Conservation (phyloP, 2,113 vertebrate species). For the Chloroceryle aenea region DNA sequence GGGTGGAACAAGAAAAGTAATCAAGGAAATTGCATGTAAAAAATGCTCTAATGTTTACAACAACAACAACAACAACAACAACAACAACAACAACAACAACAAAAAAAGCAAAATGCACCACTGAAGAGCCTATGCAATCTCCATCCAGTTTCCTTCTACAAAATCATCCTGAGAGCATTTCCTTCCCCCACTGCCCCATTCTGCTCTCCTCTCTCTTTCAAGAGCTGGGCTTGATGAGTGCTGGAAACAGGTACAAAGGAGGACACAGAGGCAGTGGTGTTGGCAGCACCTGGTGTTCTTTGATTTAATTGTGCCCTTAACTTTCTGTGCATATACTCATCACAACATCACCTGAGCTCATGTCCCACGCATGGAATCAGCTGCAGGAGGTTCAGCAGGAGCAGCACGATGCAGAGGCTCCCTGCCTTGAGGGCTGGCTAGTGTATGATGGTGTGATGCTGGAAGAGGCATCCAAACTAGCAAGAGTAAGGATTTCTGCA, state of each 20-base stretch:
- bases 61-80: not conserved
- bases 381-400: not conserved
- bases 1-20: not conserved
- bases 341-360: not conserved
- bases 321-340: not conserved
- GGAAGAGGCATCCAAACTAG: not conserved
- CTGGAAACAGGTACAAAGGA: not conserved
- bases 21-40: not conserved
- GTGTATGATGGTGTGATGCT: not conserved
- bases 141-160: not conserved
- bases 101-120: not conserved
- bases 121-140: not conserved
- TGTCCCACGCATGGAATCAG: fast-evolving
- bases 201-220: not conserved
- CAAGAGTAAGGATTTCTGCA: not conserved
- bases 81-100: not conserved
- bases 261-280: not conserved
- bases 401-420: not conserved
- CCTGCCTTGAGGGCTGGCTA: not conserved
- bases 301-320: not conserved
- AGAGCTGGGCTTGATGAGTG: not conserved
- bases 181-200: not conserved
- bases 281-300: not conserved
- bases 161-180: not conserved
- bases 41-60: not conserved